Evolutionary conservation across 2,113 vertebrate genomes (phyloP), one percentile per base, ranked within the genome.

Genomic region (Lepidothrix coronata): DNA sequence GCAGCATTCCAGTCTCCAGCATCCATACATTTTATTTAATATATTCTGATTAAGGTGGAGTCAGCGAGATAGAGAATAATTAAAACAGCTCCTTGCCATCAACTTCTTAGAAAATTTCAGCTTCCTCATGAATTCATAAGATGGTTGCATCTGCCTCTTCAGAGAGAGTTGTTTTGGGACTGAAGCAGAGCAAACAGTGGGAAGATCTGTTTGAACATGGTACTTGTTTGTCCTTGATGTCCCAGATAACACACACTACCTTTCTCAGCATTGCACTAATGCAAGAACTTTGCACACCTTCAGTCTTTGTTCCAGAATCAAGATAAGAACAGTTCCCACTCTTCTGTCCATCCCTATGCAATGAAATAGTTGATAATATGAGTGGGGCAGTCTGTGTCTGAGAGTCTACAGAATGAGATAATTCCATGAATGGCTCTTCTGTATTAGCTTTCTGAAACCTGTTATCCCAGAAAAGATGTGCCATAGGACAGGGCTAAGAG

Each of bases 11-110:
- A 97, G 95, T 95, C 96, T 98, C 91, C 95, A 95, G 95, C 94
- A 97, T 97, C 96, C 97, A 98, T 98, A 97, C 97, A 97, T 98
- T 98, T 98, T 98, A 96, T 97, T 97, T 97, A 98, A 98, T 97
- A 84, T 95, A 97, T 97, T 97, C 96, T 95, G 95, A 94, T 92
- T 92, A 95, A 94, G 51, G 11, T 92, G 93, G 91, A 97, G 88
- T 87, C 95, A 95, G 87, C 83, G 88, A 95, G 74, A 94, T 85
- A 83, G 70, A 92, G 85, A 95, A 85, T 88, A 92, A 89, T 95
- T 94, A 94, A 84, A 97, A 81, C 83, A 91, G 88, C 51, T 85
- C 91, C 65, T 94, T 75, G 85, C 95, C 78, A 86, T 73, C 73
- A 95, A 72, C 59, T 87, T 89, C 80, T 77, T 28, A 71, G 10